These are phyloP conservation scores for Plutella xylostella DNA, from an alignment of 2,888 invertebrate species.

Conservation along the genomic window DNA sequence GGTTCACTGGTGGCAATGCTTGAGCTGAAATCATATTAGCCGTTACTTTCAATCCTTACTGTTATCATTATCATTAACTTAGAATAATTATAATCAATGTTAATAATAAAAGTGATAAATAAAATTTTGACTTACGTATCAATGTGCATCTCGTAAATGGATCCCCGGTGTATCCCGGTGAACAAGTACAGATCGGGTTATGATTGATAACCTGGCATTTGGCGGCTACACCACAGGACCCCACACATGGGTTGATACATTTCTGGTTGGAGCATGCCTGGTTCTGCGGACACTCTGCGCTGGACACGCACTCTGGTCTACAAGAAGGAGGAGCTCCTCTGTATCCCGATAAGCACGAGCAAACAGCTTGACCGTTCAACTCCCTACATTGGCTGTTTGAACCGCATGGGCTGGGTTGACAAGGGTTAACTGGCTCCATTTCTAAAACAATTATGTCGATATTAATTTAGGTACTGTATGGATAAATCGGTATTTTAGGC, in stretches of 20 bases:
- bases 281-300: slow-evolving; percentile 77
- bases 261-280: slow-evolving; percentile 79
- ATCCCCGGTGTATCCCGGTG: slow-evolving; percentile 74
- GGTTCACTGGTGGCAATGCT: slow-evolving; percentile 56
- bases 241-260: slow-evolving; percentile 80
- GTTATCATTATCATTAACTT: background rate
- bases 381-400: slow-evolving; percentile 73
- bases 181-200: slow-evolving; percentile 79
- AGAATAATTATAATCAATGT: no score
- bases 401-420: slow-evolving; percentile 74
- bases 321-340: slow-evolving; percentile 78
- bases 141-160: slow-evolving; percentile 72
- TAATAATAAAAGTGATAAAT: slow-evolving; percentile 2
- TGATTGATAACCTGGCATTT: slow-evolving; percentile 82
- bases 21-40: slow-evolving; percentile 28
- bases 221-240: slow-evolving; percentile 82
- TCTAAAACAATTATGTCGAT: slow-evolving; percentile 5
- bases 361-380: slow-evolving; percentile 73
- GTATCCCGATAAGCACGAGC: slow-evolving; percentile 73
- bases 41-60: background rate
- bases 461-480: background rate
- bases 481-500: no score
- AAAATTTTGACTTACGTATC: slow-evolving; percentile 47
- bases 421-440: slow-evolving; percentile 59
- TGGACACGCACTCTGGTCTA: slow-evolving; percentile 78